Conservation (phyloP, 2,888 invertebrate genomes). For the Microctonus hyperodae region DNA sequence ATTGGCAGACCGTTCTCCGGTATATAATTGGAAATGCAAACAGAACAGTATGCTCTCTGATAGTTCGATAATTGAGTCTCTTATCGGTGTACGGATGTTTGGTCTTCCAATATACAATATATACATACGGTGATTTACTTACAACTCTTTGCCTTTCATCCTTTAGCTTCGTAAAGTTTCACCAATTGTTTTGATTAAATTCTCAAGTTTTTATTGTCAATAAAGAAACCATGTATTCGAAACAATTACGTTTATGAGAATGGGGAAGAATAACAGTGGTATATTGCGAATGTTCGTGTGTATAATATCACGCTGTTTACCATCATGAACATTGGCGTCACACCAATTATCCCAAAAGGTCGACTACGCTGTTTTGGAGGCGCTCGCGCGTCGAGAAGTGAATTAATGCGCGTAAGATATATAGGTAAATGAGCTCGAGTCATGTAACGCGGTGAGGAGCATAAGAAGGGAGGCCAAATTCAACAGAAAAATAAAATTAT, state of each 20-base stretch:
- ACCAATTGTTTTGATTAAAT: background rate
- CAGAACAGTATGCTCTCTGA: slow-evolving; percentile 59
- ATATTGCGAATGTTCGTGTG: slow-evolving; percentile 5
- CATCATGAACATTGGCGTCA: slow-evolving; percentile 49
- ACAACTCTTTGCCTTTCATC: background rate
- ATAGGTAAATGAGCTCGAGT: slow-evolving; percentile 12
- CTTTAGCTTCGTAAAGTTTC: background rate
- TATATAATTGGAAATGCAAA: slow-evolving; percentile 64
- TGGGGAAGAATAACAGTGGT: background rate
- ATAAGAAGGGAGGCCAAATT: background rate
- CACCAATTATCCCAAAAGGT: slow-evolving; percentile 53
- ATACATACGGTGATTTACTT: background rate
- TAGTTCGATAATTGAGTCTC: slow-evolving; percentile 64
- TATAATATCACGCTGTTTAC: slow-evolving; percentile 15
- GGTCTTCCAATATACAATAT: slow-evolving; percentile 32
- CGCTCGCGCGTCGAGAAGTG: slow-evolving; percentile 46
- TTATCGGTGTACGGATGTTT: slow-evolving; percentile 59
- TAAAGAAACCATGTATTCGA: background rate
- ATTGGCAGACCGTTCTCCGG: slow-evolving; percentile 62
- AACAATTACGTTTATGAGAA: background rate
- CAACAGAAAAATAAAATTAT: slow-evolving; percentile 30
- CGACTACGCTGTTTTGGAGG: slow-evolving; percentile 51
- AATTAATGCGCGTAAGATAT: slow-evolving; percentile 40
- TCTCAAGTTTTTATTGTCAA: background rate
- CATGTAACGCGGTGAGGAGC: slow-evolving; percentile 14